Conservation (phyloP, 2,888 invertebrate species). For the Drosophila flavopinicola region DNA sequence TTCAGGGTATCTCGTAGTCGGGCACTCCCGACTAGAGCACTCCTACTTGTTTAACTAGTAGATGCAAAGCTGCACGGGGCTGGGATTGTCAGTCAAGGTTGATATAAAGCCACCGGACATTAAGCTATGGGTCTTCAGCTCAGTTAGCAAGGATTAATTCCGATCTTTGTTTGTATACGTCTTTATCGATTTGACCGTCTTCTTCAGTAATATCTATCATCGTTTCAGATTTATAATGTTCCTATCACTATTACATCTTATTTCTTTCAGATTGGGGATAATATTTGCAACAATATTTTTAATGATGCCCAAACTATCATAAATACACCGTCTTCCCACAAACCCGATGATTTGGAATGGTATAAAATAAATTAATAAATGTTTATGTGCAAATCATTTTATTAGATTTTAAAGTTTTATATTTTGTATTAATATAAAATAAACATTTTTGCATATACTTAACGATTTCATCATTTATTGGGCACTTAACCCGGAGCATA, state of each 20-base stretch:
- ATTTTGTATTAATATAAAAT: slow-evolving; percentile 77
- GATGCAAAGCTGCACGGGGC: too few relatives aligned
- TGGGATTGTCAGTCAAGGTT: too few relatives aligned
- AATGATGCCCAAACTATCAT: slow-evolving; percentile 96
- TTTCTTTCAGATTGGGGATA: slow-evolving; percentile 89
- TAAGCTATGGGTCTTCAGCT: too few relatives aligned
- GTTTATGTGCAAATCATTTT: slow-evolving; percentile 65
- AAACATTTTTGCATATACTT: slow-evolving; percentile 74
- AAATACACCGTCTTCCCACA: slow-evolving; percentile 91
- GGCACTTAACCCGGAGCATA: neutral
- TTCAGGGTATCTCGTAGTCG: too few relatives aligned
- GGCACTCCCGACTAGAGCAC: too few relatives aligned
- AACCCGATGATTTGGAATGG: slow-evolving; percentile 86
- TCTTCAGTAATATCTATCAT: too few relatives aligned
- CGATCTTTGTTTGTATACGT: too few relatives aligned
- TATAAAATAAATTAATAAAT: slow-evolving; percentile 83
- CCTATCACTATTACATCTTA: neutral
- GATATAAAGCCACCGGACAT: too few relatives aligned
- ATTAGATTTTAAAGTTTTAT: slow-evolving; percentile 74
- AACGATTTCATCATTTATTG: slow-evolving; percentile 7
- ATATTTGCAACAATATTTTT: slow-evolving; percentile 93
- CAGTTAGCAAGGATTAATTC: too few relatives aligned
- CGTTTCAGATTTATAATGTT: neutral
- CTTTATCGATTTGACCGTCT: too few relatives aligned
- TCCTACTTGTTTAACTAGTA: too few relatives aligned